These are phyloP conservation scores for Manis javanica DNA, from an alignment of 2,797 vertebrate species.

Conservation along the genomic window DNA sequence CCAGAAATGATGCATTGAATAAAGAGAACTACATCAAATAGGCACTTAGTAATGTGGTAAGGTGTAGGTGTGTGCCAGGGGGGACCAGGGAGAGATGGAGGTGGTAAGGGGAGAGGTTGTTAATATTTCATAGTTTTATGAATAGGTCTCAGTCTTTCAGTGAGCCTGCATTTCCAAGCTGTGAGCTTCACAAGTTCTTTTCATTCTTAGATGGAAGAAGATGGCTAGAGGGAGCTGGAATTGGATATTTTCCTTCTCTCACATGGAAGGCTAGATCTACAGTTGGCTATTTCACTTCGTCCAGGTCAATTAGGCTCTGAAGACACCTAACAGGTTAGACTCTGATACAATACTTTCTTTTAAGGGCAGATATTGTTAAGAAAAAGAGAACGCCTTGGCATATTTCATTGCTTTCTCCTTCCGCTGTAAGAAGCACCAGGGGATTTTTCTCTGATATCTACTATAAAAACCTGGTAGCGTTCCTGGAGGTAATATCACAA, in stretches of 20 bases:
- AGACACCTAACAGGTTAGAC: background rate
- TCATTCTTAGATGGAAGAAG: background rate
- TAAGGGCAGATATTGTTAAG: background rate
- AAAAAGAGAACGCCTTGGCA: background rate
- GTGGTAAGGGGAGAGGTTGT: background rate
- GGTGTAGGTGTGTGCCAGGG: background rate
- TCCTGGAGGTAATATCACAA: background rate
- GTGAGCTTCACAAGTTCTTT: background rate
- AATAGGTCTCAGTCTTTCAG: background rate
- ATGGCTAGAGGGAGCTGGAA: background rate
- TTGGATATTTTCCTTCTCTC: background rate
- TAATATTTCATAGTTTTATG: background rate
- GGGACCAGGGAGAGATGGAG: too few relatives aligned
- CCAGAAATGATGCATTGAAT: background rate
- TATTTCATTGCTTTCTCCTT: background rate
- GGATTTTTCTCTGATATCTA: background rate
- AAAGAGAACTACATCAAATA: background rate
- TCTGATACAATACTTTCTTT: background rate
- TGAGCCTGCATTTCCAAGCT: background rate
- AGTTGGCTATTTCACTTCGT: background rate
- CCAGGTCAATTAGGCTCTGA: background rate
- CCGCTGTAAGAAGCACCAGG: background rate
- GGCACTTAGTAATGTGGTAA: background rate
- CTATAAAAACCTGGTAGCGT: background rate
- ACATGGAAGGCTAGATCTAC: background rate